Base-by-base conservation (phyloP, 1,140 invertebrate genomes). In the Lethrus apterus region DNA sequence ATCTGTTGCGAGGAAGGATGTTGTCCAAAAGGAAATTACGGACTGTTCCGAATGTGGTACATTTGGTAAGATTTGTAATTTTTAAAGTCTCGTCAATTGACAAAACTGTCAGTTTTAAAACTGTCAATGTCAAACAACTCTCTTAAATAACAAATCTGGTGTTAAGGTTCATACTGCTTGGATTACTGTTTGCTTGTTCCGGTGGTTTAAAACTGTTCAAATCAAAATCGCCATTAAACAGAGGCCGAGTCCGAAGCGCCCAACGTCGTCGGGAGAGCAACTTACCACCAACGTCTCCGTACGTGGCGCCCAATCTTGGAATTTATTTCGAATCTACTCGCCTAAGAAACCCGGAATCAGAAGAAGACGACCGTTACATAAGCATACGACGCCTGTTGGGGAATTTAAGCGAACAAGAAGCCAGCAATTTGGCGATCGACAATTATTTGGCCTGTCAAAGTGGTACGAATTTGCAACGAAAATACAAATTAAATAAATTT, bases 21-120 rank as follows among this genome's bases (percentile, higher is more conserved):
- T 14, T 50, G 48, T 11, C 21, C 34, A 10, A 33, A 36, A 11
- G 14, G 18, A 10, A 19, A 11, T 3, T 32, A 31, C 10, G 40
- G 40, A 5, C 26, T 29, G 13, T 40, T 46, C 14, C 33, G 44
- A 15, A 24, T 44, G 9, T 50, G 48, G 42, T 50, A 50, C 17
- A 38, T 50, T 11, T 50, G 48, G 48, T 50, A 46, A 50, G 13
- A n/a, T n/a, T n/a, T n/a, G n/a, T n/a, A n/a, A n/a, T n/a, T n/a
- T n/a, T n/a, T n/a, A n/a, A n/a, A n/a, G n/a, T n/a, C n/a, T n/a
- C n/a, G n/a, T n/a, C n/a, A n/a, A n/a, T n/a, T n/a, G n/a, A n/a
- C n/a, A n/a, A n/a, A n/a, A n/a, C n/a, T n/a, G n/a, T n/a, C n/a
- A n/a, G n/a, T n/a, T n/a, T n/a, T n/a, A n/a, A n/a, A n/a, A n/a